A percentile compares a stretch with the other conserved stretches of the same genome.
Evolutionary conservation across 2,888 invertebrate genomes (phyloP).

Genomic region (Papilio demoleus): DNA sequence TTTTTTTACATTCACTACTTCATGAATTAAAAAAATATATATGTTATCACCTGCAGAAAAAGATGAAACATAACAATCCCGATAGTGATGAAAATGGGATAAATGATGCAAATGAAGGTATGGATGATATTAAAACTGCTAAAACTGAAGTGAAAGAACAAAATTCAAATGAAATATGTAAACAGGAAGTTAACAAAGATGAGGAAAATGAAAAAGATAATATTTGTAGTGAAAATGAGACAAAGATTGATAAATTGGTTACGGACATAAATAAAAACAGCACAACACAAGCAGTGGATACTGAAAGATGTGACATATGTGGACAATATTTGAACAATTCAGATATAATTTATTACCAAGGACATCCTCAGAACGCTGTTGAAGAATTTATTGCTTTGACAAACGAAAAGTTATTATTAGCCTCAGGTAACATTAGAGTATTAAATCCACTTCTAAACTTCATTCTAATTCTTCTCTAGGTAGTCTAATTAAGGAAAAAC

Average conservation of each 20-base stretch:
- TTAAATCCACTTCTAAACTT: background rate
- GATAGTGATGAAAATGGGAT: constrained; percentile 33
- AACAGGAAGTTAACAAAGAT: constrained; percentile 32
- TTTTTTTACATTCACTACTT: too few species aligned
- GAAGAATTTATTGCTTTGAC: constrained; percentile 91
- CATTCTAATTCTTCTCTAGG: too few species aligned
- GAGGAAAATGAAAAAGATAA: constrained; percentile 13
- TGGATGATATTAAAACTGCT: constrained; percentile 36
- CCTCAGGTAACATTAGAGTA: constrained; percentile 82
- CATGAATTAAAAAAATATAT: too few species aligned
- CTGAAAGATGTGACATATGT: constrained; percentile 74
- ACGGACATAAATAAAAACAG: constrained; percentile 40
- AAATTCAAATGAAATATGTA: constrained; percentile 25
- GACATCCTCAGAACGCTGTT: constrained; percentile 90
- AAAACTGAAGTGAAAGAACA: constrained; percentile 32
- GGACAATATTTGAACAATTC: constrained; percentile 78
- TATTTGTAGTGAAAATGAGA: constrained; percentile 38
- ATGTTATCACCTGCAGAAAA: too few species aligned
- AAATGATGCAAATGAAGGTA: constrained; percentile 12
- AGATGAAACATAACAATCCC: constrained; percentile 24
- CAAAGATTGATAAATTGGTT: constrained; percentile 20
- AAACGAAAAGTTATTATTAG: constrained; percentile 88
- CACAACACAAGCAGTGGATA: constrained; percentile 46
- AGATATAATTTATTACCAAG: constrained; percentile 85
- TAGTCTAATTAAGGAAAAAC: background rate